Evolutionary conservation across 1,140 invertebrate genomes (phyloP), one percentile per base, ranked within the genome.

Genomic region (Diabrotica virgifera): DNA sequence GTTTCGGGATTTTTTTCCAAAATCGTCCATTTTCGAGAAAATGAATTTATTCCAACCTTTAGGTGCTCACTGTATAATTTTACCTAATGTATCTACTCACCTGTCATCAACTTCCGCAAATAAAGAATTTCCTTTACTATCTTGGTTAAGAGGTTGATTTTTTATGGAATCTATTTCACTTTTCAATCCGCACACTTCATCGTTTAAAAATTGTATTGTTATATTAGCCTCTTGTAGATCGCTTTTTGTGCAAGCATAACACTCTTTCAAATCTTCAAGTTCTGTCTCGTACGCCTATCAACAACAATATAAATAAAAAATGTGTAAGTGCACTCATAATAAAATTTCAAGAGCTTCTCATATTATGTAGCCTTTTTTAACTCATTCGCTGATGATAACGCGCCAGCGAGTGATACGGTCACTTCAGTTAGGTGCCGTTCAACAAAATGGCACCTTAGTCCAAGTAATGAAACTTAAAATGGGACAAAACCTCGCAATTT

Each of bases 31-130:
- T n/a, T n/a, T n/a, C n/a, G n/a, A n/a, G n/a, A n/a, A n/a, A n/a
- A n/a, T n/a, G n/a, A n/a, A n/a, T n/a, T n/a, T n/a, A n/a, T n/a
- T n/a, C n/a, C n/a, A n/a, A n/a, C n/a, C n/a, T n/a, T n/a, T n/a
- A n/a, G n/a, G n/a, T n/a, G n/a, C n/a, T n/a, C n/a, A n/a, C n/a
- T n/a, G n/a, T n/a, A n/a, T n/a, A n/a, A n/a, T n/a, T n/a, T n/a
- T n/a, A n/a, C n/a, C n/a, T n/a, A n/a, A n/a, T 55, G 11, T 7
- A 11, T 14, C 9, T 11, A 14, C 35, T 52, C 68, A 74, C 70
- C 66, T 72, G 51, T 76, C 73, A 63, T 76, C 64, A 5, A 76
- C 73, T 70, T 76, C 71, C 9, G 72, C 73, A 72, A 76, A 76
- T 52, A 76, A 57, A 24, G 74, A 76, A 65, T 76, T 76, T 40